Evolutionary conservation across 2,888 invertebrate genomes (phyloP).

Genomic region (Epicampocera succincta): DNA sequence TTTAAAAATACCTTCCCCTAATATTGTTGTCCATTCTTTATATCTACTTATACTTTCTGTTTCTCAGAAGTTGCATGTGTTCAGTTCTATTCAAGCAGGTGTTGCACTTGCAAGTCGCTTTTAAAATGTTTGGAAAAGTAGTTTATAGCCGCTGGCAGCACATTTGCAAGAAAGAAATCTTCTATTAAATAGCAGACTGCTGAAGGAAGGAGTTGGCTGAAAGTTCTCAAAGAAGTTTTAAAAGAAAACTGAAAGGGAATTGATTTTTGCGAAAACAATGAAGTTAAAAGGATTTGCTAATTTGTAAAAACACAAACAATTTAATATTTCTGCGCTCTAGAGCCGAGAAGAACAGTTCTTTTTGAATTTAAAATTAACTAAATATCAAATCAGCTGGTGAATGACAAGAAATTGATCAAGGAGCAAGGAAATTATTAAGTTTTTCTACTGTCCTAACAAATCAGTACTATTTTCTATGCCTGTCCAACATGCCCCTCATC

Average conservation of each 20-base stretch:
- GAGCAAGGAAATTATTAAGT: too few relatives aligned
- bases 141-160: slow-evolving; percentile 29
- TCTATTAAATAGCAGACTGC: slow-evolving; percentile 33
- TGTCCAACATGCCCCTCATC: too few relatives aligned
- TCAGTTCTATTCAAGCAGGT: slow-evolving; percentile 33
- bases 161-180: slow-evolving; percentile 15
- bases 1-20: background rate
- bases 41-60: slow-evolving; percentile 16
- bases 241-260: slow-evolving; percentile 42
- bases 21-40: slow-evolving; percentile 6
- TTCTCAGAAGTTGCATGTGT: slow-evolving; percentile 24
- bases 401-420: too few relatives aligned
- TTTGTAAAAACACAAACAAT: background rate
- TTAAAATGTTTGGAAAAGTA: too few relatives aligned
- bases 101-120: slow-evolving; percentile 34
- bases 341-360: too few relatives aligned
- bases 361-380: too few relatives aligned
- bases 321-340: background rate
- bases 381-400: too few relatives aligned
- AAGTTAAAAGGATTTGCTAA: slow-evolving; percentile 9
- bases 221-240: background rate
- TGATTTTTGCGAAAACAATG: slow-evolving; percentile 27
- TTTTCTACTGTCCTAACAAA: too few relatives aligned
- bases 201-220: slow-evolving; percentile 26
- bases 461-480: background rate